Base-by-base conservation (phyloP, 2,797 vertebrate genomes). In the Leptatherina wallacei region DNA sequence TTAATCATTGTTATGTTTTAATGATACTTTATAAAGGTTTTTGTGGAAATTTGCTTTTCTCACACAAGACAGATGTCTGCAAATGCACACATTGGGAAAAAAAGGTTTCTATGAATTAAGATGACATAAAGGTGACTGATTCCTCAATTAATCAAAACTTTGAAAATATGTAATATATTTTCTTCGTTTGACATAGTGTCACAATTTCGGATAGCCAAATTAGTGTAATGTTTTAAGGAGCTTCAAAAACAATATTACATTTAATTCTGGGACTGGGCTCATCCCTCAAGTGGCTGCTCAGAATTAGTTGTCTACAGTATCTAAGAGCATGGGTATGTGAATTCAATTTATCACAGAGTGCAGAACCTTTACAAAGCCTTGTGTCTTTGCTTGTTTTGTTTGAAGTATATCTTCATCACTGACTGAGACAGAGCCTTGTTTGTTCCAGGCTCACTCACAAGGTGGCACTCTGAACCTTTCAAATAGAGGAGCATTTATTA, bases 381-480 rank as follows among this genome's bases (percentile, higher is more conserved):
- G 0, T 33, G 20, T 38, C 38, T 58, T 12, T 33, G 3, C 16
- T 3, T 65, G 22, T 38, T 42, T 32, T 49, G 11, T 16, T 30
- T 44, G 20, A 42, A 60, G 4, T 68, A 57, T 65, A 65, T 38
- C 22, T 35, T 1, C 5, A 16, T 54, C n/a, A 30, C 4, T 49
- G 38, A 16, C 32, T 18, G 3, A 61, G 22, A 10, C 16, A 14
- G 24, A 10, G 0, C 0, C 27, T 7, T 44, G 22, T 60, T 61
- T 66, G 6, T 76, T 67, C 70, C 77, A 61, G 38, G 65, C 13
- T 72, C 6, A 58, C 30, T 66, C 89, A 92, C 86, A 79, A 85
- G 90, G 82, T 80, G 90, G 90, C 80, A 38, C 78, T 89, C 75
- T 82, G n/a, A 52, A 20, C 27, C 65, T 88, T 80, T 82, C 16